Evolutionary conservation across 2,113 vertebrate species (phyloP), one percentile per base, ranked within the genome.

Genomic region (Anseranas semipalmata): DNA sequence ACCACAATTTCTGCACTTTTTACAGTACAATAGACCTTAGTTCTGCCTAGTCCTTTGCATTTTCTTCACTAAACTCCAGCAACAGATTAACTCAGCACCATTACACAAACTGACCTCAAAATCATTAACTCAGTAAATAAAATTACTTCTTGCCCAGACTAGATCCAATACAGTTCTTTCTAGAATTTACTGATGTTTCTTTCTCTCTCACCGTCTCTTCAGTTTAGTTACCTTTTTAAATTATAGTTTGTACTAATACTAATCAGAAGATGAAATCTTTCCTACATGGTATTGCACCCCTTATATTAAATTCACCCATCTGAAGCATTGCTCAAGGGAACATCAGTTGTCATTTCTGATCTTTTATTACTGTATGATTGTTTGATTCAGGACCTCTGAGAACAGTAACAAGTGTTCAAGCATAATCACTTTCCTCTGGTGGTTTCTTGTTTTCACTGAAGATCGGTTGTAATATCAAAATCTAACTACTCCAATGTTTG

Each of bases 121-220:
- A 93, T 85, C 70, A 85, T 80, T 89, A 95, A 37, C 52, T 91
- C 52, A 70, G 17, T 76, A 78, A 94, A 89, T 48, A 96, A 93
- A 87, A 94, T 74, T 62, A 41, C 21, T 80, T 67, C 12, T 59
- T 89, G n/a, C 60, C 74, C 58, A 39, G 28, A 52, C 35, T 82
- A 71, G 30, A 82, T 87, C 37, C 66, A 93, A 2, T 21, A 41
- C 43, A 56, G 12, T 55, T 76, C 12, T 15, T 32, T 84, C 39
- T 65, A 19, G 48, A 95, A 79, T 71, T 66, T 88, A 53, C 48
- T 68, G 27, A 22, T 58, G 7, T 65, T 68, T 75, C 30, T 74
- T 86, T 91, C 50, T 88, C 60, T 50, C 88, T 80, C 21, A 39
- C 37, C 7, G 5, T 82, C 50, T 76, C 19, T 63, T 39, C 87